These are phyloP conservation scores for Siphamia tubifer DNA, from an alignment of 2,113 vertebrate genomes.

Conservation along the genomic window DNA sequence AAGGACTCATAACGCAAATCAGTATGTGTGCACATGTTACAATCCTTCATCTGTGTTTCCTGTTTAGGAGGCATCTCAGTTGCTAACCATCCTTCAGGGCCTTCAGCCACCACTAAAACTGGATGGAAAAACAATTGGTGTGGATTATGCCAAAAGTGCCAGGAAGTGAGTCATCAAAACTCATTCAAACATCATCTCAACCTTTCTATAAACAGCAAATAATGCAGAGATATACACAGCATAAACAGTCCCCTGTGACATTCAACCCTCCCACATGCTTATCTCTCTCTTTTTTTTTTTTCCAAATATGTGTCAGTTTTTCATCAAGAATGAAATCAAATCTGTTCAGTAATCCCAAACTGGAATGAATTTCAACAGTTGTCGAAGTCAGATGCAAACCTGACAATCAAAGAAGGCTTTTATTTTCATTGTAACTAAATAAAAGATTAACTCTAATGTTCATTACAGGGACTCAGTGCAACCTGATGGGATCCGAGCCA, in stretches of 20 bases:
- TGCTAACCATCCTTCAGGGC: slow-evolving; percentile 90
- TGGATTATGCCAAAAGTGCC: slow-evolving; percentile 95
- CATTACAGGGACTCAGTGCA: slow-evolving; percentile 85
- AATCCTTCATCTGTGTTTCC: not conserved
- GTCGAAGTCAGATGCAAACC: too few relatives aligned
- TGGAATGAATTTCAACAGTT: too few relatives aligned
- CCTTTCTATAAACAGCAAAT: not conserved
- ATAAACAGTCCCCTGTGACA: not conserved
- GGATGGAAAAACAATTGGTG: slow-evolving; percentile 93
- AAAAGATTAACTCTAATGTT: not conserved
- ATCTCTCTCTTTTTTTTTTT: not conserved
- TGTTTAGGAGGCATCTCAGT: slow-evolving; percentile 90
- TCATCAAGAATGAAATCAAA: not conserved
- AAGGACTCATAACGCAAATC: not conserved
- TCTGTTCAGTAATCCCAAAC: not conserved
- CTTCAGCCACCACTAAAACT: slow-evolving; percentile 94
- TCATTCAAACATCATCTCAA: not conserved
- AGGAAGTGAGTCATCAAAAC: slow-evolving; percentile 88
- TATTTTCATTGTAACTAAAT: not conserved
- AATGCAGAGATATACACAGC: not conserved
- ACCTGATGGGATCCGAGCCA: slow-evolving; percentile 88
- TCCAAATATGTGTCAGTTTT: too few relatives aligned
- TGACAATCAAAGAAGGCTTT: not conserved
- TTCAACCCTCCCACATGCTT: not conserved
- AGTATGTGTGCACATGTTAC: not conserved